A percentile compares a stretch with the other conserved stretches of the same genome.
Conservation (phyloP, 1,140 invertebrate species). For the Plutomurus gul region DNA sequence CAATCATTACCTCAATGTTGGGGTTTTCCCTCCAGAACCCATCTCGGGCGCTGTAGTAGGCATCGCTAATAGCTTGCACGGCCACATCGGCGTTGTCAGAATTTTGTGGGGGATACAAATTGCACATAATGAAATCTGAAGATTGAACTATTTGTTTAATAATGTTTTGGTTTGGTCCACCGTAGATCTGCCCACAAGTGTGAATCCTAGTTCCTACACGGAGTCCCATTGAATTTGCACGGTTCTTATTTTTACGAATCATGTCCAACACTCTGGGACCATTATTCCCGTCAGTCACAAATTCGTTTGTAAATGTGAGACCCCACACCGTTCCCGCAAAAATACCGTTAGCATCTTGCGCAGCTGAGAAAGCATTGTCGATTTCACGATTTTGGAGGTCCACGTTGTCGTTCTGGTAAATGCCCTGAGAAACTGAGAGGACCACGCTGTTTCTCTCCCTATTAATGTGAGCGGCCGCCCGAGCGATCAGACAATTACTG, state of each 20-base stretch:
- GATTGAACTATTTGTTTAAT: slow-evolving; percentile 39
- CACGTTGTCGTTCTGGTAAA: slow-evolving; percentile 39
- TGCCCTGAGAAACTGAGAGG: slow-evolving; percentile 44
- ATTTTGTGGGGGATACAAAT: slow-evolving; percentile 42
- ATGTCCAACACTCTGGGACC: slow-evolving; percentile 39
- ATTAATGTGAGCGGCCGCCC: slow-evolving; percentile 49
- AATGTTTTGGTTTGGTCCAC: slow-evolving; percentile 31
- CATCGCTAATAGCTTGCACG: slow-evolving; percentile 38
- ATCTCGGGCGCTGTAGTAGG: slow-evolving; percentile 37
- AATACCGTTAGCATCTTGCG: slow-evolving; percentile 44
- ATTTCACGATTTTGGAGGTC: slow-evolving; percentile 39
- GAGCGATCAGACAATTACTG: slow-evolving; percentile 45
- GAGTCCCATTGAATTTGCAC: slow-evolving; percentile 25
- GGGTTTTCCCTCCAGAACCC: slow-evolving; percentile 41
- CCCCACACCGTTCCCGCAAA: slow-evolving; percentile 48
- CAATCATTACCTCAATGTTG: slow-evolving; percentile 48
- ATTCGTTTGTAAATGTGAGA: slow-evolving; percentile 49
- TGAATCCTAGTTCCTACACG: slow-evolving; percentile 48
- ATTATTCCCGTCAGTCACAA: slow-evolving; percentile 28
- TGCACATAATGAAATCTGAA: slow-evolving; percentile 53
- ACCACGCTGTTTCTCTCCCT: background rate
- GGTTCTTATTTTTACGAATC: slow-evolving; percentile 40
- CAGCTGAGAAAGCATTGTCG: slow-evolving; percentile 49
- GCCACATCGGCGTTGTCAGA: slow-evolving; percentile 32
- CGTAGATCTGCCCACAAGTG: slow-evolving; percentile 41